Base-by-base conservation (phyloP, 2,797 vertebrate genomes). In the Catamblyrhynchus diadema region DNA sequence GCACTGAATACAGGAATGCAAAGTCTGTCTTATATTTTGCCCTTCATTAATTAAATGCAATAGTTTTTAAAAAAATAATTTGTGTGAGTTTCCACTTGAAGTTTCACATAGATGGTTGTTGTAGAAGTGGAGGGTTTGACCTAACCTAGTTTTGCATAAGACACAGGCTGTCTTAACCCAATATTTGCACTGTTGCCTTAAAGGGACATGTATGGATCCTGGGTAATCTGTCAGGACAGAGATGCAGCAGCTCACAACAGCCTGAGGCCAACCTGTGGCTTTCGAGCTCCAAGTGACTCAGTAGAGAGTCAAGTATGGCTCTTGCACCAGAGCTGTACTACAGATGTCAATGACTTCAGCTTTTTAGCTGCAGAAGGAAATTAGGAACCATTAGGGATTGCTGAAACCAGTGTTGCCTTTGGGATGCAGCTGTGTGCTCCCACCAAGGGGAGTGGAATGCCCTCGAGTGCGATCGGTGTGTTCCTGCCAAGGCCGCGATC, bases 341-440 rank as follows among this genome's bases (percentile, higher is more conserved):
- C 80, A 91, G 64, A 87, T 64, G 60, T 66, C 80, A 91, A 80
- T 82, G 86, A 70, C 67, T 60, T 50, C 67, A 80, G 47, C 45
- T 70, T 80, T 89, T 48, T 17, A 88, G 64, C 74, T 77, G 7
- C n/a, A 62, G 64, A 88, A 44, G 59, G 56, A 85, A 73, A 56
- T 64, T 5, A 33, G 44, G 85, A 77, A 4, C 48, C 88, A 30
- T 53, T 30, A 81, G 60, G 67, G 67, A 73, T 10, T 56, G 41
- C 78, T 72, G 71, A 70, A 41, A 33, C 27, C 17, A 11, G 47
- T 20, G 12, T 5, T 70, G 66, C 62, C 71, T 54, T 33, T 59
- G 80, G 42, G 78, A 41, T 79, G 70, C 88, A 95, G 93, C 94
- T 96, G 94, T 14, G 61, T 22, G 53, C 70, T 94, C 81, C 8